Evolutionary conservation across 2,888 invertebrate genomes (phyloP), one percentile per base, ranked within the genome.

Genomic region (Rhopalosiphum nymphaeae): DNA sequence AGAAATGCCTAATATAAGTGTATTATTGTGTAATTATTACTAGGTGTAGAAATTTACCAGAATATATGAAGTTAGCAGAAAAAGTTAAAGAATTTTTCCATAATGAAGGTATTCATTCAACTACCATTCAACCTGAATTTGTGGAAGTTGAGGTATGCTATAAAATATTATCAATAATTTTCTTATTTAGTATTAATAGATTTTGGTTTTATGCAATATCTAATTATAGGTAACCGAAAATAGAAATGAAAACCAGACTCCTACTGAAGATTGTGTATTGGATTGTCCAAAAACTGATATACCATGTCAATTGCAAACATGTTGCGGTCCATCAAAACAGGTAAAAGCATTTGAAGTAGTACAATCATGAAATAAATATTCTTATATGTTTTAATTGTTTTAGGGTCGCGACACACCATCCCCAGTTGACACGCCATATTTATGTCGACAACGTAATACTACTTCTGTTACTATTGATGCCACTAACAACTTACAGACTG

Each of bases 91-190:
- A 98, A 96, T 98, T 99, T 96, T 99, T 99, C 96, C 99, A 99
- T 96, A 98, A 99, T 96, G 99, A 99, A 96, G 99, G 99, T 91
- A 99, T 99, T 95, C 99, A 99, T 96, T 99, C 99, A 86, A 99
- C 99, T 46, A 99, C 99, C 57, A 99, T 99, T 96, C 99, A 99
- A 96, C 99, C 99, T 0, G 99, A 99, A 96, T 99, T 99, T 96
- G 97, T 98, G 91, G 99, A 99, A 96, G 97, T 98, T 95, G 97
- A 95, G 44, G 95, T 95, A 95, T 94, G 95, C 94, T 78, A 26
- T 42, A 78, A 13, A 9, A 42, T 61, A 13, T 90, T 90, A 29
- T 78, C 4, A 88, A 56, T 57, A 21, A 21, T 90, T 44, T 61
- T 90, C 3, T 46, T 61, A 46, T 49, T 67, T 13, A 21, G 26